phyloP scores from a whole-genome alignment of 2,113 vertebrate species.

The Chloroceryle aenea region DNA sequence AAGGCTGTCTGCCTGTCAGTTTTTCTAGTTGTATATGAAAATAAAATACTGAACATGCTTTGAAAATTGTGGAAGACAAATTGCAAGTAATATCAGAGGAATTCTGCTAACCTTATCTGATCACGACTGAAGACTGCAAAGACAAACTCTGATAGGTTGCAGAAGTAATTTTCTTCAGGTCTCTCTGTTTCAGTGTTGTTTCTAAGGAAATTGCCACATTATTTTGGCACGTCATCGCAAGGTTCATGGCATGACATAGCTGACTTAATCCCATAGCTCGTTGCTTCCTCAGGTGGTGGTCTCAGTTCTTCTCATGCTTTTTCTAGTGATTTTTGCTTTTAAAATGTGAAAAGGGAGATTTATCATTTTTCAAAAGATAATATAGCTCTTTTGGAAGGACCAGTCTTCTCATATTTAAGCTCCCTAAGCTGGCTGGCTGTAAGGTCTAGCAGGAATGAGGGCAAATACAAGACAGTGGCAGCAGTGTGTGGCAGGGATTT shows the following conservation, averaged over 20 bases:
- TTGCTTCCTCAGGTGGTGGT: not conserved
- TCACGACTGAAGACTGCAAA: not conserved
- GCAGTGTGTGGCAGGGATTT: not conserved
- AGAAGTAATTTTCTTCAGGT: conserved; percentile 1
- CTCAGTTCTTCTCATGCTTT: not conserved
- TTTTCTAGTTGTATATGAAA: not conserved
- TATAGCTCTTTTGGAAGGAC: not conserved
- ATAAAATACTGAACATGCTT: not conserved
- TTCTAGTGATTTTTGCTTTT: not conserved
- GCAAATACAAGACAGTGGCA: not conserved
- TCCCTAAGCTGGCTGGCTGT: not conserved
- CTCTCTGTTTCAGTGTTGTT: not conserved
- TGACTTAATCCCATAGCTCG: not conserved
- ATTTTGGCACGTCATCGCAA: not conserved
- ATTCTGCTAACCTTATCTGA: not conserved
- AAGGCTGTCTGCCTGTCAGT: not conserved
- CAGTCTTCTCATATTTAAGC: not conserved
- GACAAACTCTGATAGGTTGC: not conserved
- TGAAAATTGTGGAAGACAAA: not conserved
- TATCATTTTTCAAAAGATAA: not conserved
- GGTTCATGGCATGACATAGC: not conserved
- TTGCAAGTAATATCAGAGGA: not conserved
- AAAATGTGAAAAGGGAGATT: not conserved
- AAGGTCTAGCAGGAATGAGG: not conserved
- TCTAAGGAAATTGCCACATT: not conserved